Evolutionary conservation across 2,888 invertebrate genomes (phyloP).

Genomic region (Platycheirus albimanus): DNA sequence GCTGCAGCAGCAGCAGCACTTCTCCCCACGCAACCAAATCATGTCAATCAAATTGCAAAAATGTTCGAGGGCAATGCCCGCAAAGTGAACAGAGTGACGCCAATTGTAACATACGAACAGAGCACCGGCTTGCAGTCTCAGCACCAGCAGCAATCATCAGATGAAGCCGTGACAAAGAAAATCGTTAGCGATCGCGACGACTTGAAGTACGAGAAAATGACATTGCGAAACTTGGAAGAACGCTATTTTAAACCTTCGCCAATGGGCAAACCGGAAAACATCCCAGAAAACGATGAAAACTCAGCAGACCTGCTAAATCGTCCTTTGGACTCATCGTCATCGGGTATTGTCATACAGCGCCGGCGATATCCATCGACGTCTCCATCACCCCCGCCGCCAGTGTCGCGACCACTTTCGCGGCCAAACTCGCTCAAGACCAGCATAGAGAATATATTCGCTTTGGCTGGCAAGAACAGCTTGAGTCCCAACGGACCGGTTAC

Average conservation of each 20-base stretch:
- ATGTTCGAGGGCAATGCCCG: constrained; percentile 80
- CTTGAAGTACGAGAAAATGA: constrained; percentile 74
- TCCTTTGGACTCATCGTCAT: constrained; percentile 46
- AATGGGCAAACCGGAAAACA: constrained; percentile 72
- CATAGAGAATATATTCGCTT: constrained; percentile 81
- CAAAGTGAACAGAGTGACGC: constrained; percentile 79
- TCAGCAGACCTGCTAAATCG: constrained; percentile 78
- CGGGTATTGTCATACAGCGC: constrained; percentile 71
- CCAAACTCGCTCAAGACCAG: constrained; percentile 79
- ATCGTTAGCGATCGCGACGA: constrained; percentile 30
- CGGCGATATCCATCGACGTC: constrained; percentile 70
- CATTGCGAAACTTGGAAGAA: constrained; percentile 75
- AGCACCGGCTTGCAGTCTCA: constrained; percentile 32
- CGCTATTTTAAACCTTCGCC: constrained; percentile 63
- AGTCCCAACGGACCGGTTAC: constrained; percentile 79
- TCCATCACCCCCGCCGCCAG: constrained; percentile 60
- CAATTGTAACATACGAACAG: constrained; percentile 76
- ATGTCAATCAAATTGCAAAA: constrained; percentile 81
- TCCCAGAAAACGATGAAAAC: constrained; percentile 79
- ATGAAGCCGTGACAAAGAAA: constrained; percentile 46
- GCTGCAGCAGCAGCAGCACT: constrained; percentile 34
- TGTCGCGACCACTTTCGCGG: constrained; percentile 70
- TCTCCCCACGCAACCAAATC: constrained; percentile 75
- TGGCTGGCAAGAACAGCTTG: constrained; percentile 77
- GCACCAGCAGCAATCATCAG: constrained; percentile 9